phyloP scores from a whole-genome alignment of 1,140 invertebrate genomes.

The Euschistus heros region DNA sequence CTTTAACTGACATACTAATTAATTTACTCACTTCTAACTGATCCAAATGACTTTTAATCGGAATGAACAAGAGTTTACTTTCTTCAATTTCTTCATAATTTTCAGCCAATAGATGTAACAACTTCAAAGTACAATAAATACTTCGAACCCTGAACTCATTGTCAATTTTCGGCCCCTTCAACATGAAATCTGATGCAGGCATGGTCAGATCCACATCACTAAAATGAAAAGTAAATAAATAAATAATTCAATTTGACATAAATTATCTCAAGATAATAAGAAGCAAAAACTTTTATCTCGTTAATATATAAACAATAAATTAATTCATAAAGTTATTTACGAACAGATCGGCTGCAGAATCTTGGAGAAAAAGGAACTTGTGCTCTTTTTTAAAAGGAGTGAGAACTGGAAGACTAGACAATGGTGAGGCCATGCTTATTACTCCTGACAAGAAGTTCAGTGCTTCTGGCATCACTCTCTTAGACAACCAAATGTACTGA shows the following conservation, averaged over 20 bases:
- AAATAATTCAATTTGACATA: no score
- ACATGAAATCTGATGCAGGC: conserved; percentile 41
- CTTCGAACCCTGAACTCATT: conserved; percentile 50
- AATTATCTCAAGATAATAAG: no score
- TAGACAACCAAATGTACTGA: conserved; percentile 66
- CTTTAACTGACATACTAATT: not conserved
- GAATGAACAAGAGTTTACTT: conserved; percentile 37
- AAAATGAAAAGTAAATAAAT: not conserved
- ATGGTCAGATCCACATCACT: conserved; percentile 32
- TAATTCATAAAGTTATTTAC: not conserved
- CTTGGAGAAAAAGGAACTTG: conserved; percentile 41
- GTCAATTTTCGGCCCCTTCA: conserved; percentile 37
- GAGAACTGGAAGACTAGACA: conserved; percentile 29
- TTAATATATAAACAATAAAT: no score
- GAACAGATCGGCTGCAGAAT: not conserved
- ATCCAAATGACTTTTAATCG: conserved; percentile 36
- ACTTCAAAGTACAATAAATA: conserved; percentile 38
- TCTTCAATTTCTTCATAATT: conserved; percentile 43
- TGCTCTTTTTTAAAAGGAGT: conserved; percentile 50
- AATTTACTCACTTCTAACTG: conserved; percentile 31
- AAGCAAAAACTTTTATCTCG: no score
- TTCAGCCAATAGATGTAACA: conserved; percentile 46
- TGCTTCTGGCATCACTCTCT: conserved; percentile 64
- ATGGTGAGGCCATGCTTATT: conserved; percentile 41
- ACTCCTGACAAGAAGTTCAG: conserved; percentile 66